phyloP scores from a whole-genome alignment of 2,797 vertebrate species.

The Acipenser transmontanus region DNA sequence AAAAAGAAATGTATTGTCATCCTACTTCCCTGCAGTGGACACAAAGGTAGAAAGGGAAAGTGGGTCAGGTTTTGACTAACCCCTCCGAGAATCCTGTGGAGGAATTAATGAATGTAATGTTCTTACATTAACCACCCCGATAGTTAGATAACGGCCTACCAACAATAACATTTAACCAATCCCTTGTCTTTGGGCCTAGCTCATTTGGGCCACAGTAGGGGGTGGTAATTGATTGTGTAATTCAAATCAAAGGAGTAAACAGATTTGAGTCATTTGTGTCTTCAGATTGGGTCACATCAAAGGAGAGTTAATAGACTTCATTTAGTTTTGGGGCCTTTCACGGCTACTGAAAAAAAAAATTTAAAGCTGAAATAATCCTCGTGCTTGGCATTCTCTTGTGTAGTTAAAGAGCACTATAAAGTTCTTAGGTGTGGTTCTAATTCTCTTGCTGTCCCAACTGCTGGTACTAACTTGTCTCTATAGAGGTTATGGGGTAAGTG shows the following conservation, averaged over 20 bases:
- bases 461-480: slow-evolving; percentile 3
- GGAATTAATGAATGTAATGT: slow-evolving; percentile 80
- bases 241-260: slow-evolving; percentile 62
- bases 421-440: slow-evolving; percentile 14
- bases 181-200: slow-evolving; percentile 62
- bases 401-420: background rate
- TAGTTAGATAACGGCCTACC: slow-evolving; percentile 82
- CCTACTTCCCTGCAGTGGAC: slow-evolving; percentile 55
- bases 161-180: slow-evolving; percentile 78
- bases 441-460: slow-evolving; percentile 18
- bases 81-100: slow-evolving; percentile 65
- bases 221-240: slow-evolving; percentile 55
- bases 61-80: slow-evolving; percentile 69
- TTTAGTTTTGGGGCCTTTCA: slow-evolving; percentile 7
- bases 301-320: slow-evolving; percentile 31
- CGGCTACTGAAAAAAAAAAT: slow-evolving; percentile 3
- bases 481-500: slow-evolving; percentile 23
- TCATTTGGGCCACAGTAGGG: slow-evolving; percentile 63
- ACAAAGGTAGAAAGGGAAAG: slow-evolving; percentile 67
- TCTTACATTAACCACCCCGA: slow-evolving; percentile 64
- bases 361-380: background rate
- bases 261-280: slow-evolving; percentile 59
- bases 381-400: background rate
- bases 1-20: slow-evolving; percentile 13
- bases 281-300: slow-evolving; percentile 50